Evolutionary conservation across 2,797 vertebrate species (phyloP), one percentile per base, ranked within the genome.

Genomic region (Valencia hispanica): DNA sequence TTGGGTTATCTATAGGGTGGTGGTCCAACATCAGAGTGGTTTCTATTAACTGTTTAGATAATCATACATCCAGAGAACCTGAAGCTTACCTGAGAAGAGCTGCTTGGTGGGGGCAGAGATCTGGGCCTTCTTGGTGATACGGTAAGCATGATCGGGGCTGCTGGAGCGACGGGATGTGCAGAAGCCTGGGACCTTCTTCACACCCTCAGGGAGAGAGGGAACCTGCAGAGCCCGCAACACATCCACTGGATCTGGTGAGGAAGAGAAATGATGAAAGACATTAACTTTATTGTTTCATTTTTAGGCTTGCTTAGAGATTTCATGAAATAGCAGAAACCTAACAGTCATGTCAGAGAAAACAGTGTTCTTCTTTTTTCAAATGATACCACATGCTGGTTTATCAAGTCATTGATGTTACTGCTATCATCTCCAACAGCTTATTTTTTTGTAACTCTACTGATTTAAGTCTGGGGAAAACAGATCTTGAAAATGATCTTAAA

Each of bases 81-180:
- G 66, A 53, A 2, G 12, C 63, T 14, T 89, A 98, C 97, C 96
- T 94, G 97, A 92, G 91, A 99, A 98, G 79, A 99, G 96, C 88
- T 98, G 97, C 84, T 96, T 96, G 70, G 97, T 98, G 83, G 97
- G 97, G 43, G 97, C 97, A 0, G 97, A 97, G 92, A 99, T 96
- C 93, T 98, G 97, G 61, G 97, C 97, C 81, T 95, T 96, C 79
- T 96, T 96, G 74, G 90, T 91, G 87, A 98, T 95, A 65, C 96
- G 95, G 93, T 95, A 98, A 82, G 97, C 97, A 72, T 96, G 94
- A 75, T 96, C 96, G 0, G 95, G 88, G 72, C 73, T 85, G 68
- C 96, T 87, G 25, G 94, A 84, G 18, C 94, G 94, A 0, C 94
- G 94, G 36, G 94, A 94, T 11, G 95, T 89, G 89, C 97, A 98